These are phyloP conservation scores for Tenualosa ilisha DNA, from an alignment of 2,797 vertebrate species.

Conservation along the genomic window DNA sequence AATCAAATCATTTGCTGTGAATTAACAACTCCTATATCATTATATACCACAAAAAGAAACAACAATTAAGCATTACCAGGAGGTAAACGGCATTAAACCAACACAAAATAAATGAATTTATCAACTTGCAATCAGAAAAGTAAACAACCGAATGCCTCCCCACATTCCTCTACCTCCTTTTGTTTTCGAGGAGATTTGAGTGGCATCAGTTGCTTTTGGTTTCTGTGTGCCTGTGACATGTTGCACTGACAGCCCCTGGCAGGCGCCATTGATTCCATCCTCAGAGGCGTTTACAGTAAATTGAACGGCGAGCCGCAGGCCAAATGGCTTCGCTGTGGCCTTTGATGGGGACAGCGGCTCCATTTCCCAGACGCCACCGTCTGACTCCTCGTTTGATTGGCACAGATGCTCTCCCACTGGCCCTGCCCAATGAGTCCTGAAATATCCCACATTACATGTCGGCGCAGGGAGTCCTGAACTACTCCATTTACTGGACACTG, in stretches of 20 bases:
- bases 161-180: background rate
- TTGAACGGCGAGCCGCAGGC: slow-evolving; percentile 7
- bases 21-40: background rate
- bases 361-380: slow-evolving; percentile 15
- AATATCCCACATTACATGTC: slow-evolving; percentile 33
- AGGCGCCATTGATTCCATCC: background rate
- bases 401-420: background rate
- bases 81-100: background rate
- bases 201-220: background rate
- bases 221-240: background rate
- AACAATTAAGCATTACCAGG: background rate
- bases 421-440: slow-evolving; percentile 36
- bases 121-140: background rate
- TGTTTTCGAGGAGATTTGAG: background rate
- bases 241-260: background rate
- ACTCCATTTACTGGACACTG: background rate
- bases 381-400: background rate
- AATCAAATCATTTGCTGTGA: background rate
- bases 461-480: background rate
- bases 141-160: background rate
- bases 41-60: background rate
- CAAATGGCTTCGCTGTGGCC: slow-evolving; percentile 27
- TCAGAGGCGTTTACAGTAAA: background rate
- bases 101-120: background rate
- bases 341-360: slow-evolving; percentile 19